Evolutionary conservation across 2,113 vertebrate genomes (phyloP), one percentile per base, ranked within the genome.

Genomic region (Triplophysa siluroides): DNA sequence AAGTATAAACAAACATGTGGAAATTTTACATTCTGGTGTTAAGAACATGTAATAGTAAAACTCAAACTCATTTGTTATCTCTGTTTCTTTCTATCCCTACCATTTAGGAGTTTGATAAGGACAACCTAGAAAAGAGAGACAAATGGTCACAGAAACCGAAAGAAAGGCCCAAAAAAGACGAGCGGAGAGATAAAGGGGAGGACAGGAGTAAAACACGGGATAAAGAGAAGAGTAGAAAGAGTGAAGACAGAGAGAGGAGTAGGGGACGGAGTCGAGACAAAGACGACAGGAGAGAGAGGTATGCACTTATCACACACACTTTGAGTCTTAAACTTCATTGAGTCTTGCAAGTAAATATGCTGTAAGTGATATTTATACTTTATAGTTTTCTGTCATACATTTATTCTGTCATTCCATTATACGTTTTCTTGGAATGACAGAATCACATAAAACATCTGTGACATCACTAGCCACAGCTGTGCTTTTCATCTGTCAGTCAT

Each of bases 31-130:
- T 38, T 38, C 6, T 45, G 43, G 10, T 11, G 43, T 45, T 10
- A 45, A 12, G 8, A 45, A 11, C 0, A 11, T 12, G 4, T 45
- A 6, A 45, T 45, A 0, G 11, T 72, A 33, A 72, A 29, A 29
- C 2, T 29, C 26, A 2, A 29, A 50, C 8, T n/a, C 5, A 50
- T 43, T 78, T 2, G 0, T 43, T 29, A 47, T 33, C 26, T 26
- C 58, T 33, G 52, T 33, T 62, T 79, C 12, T 13, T 58, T 54
- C 2, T 6, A 5, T 26, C 24, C 1, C 9, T n/a, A 65, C 9
- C 23, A 16, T 4, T 1, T 69, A 94, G 93, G 93, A 94, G 85
- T 92, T 93, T 87, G 89, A 93, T 76, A 93, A 92, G 76, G 91
- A 92, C 38, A 83, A 88, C 1, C 88, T 90, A 75, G 90, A 91